Conservation (phyloP, 2,797 vertebrate species). For the Muraenolepis orangiensis region DNA sequence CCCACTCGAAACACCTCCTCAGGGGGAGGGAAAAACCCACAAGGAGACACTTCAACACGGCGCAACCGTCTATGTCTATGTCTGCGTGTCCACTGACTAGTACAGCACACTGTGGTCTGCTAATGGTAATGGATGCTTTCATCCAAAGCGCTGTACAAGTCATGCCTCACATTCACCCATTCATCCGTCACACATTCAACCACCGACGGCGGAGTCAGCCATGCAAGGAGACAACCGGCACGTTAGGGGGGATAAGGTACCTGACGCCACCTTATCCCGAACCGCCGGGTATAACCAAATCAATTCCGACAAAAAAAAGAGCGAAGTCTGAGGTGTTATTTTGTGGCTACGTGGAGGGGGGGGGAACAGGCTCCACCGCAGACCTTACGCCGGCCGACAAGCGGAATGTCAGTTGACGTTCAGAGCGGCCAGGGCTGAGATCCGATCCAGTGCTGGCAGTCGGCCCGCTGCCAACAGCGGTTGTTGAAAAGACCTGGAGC, state of each 20-base stretch:
- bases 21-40: not conserved
- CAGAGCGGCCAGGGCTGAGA: not conserved
- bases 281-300: too few species aligned
- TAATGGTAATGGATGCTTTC: too few species aligned
- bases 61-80: not conserved
- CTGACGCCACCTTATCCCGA: too few species aligned
- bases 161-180: too few species aligned
- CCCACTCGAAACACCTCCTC: not conserved
- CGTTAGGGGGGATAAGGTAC: too few species aligned
- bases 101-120: not conserved
- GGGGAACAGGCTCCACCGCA: not conserved
- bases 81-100: not conserved
- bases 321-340: too few species aligned
- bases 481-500: constrained; percentile 5
- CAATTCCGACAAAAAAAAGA: too few species aligned
- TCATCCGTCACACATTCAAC: too few species aligned
- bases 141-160: too few species aligned
- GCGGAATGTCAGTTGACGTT: not conserved
- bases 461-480: not conserved
- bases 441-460: not conserved
- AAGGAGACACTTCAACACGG: not conserved
- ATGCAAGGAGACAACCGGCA: too few species aligned
- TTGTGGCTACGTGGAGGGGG: too few species aligned
- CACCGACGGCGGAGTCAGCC: too few species aligned
- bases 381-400: not conserved